These are phyloP conservation scores for Adelphocoris suturalis DNA, from an alignment of 2,888 invertebrate genomes.

Conservation along the genomic window DNA sequence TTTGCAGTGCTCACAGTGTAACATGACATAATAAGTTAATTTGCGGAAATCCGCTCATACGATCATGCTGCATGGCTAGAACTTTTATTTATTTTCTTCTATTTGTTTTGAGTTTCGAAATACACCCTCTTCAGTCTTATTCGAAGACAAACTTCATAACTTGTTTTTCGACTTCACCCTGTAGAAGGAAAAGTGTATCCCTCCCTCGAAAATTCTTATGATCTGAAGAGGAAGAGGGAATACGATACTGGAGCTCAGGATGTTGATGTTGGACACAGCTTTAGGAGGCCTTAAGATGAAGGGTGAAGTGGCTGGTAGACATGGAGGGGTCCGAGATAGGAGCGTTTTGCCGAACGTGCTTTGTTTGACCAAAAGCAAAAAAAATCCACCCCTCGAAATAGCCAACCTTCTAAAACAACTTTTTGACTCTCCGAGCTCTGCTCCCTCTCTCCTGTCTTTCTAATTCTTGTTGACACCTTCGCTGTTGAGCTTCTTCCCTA, in stretches of 20 bases:
- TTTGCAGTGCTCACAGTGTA: too few species aligned
- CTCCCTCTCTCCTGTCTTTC: neutral
- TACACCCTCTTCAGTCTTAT: too few species aligned
- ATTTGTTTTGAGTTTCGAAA: too few species aligned
- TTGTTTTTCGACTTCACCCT: too few species aligned
- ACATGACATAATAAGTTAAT: too few species aligned
- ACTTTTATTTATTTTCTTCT: too few species aligned
- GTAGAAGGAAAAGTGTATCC: too few species aligned
- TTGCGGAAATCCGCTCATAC: too few species aligned
- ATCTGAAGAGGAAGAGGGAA: neutral
- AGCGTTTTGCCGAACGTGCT: constrained; percentile 33
- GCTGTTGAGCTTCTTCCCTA: neutral
- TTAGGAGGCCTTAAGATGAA: neutral
- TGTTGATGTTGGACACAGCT: constrained; percentile 22
- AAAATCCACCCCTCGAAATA: neutral
- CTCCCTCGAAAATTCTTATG: too few species aligned
- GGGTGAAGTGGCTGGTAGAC: constrained; percentile 12
- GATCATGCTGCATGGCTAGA: too few species aligned
- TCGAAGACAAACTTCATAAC: too few species aligned
- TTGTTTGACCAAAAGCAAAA: constrained; percentile 50
- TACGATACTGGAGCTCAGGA: neutral
- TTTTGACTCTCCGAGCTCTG: neutral
- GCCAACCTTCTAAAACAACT: neutral
- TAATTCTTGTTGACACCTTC: constrained; percentile 38
- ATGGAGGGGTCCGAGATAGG: neutral